Percentiles rank a stretch among this genome's conserved stretches.
These are phyloP conservation scores for Apamea anceps DNA, from an alignment of 2,888 invertebrate genomes.

Conservation along the genomic window DNA sequence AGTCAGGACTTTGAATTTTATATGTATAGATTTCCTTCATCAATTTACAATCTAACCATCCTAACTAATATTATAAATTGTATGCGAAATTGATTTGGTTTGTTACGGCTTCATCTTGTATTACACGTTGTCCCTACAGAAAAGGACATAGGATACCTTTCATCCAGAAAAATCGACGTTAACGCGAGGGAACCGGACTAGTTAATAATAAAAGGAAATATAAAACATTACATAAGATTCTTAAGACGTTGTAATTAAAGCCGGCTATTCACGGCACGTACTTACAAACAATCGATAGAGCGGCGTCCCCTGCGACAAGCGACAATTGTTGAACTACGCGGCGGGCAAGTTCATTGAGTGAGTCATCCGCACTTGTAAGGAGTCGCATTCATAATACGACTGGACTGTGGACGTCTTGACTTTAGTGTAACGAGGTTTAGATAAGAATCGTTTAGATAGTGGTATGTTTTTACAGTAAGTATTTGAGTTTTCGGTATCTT, in stretches of 20 bases:
- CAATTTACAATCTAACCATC: too few species aligned
- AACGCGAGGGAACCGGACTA: background rate
- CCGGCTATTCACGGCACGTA: conserved; percentile 52
- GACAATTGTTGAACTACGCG: conserved; percentile 60
- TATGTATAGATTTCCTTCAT: too few species aligned
- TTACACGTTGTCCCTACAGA: too few species aligned
- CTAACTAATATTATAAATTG: too few species aligned
- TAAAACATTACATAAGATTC: conserved; percentile 15
- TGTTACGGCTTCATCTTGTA: too few species aligned
- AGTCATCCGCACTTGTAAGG: conserved; percentile 60
- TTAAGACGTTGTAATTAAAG: conserved; percentile 45
- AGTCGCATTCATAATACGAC: conserved; percentile 50
- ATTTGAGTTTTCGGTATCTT: background rate
- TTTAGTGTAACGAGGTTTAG: conserved; percentile 20
- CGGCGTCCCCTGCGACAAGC: conserved; percentile 55
- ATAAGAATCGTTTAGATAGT: conserved; percentile 19
- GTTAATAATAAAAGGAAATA: conserved; percentile 1
- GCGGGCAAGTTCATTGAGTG: conserved; percentile 59
- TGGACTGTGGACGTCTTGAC: background rate
- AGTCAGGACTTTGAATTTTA: too few species aligned
- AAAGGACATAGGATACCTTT: background rate
- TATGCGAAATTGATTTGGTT: too few species aligned
- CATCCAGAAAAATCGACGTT: background rate
- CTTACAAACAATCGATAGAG: conserved; percentile 56
- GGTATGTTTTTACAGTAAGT: background rate